phyloP scores from a whole-genome alignment of 2,888 invertebrate genomes.

The Ctena decussata region DNA sequence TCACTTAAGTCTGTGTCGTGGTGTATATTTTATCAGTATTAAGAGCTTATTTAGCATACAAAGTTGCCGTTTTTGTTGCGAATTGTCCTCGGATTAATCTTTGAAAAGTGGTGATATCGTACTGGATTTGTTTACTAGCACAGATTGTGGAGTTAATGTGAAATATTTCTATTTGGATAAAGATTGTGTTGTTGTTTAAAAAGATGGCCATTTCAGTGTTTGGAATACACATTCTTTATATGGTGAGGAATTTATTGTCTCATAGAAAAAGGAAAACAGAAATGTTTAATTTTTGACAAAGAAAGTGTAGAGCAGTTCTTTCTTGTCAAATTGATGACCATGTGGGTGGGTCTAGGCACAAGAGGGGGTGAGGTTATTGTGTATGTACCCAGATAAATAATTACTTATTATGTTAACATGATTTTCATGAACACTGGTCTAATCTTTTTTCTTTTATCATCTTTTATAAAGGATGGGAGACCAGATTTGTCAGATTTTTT shows the following conservation, averaged over 20 bases:
- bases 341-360: no score
- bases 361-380: no score
- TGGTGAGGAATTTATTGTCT: background rate
- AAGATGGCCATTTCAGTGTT: background rate
- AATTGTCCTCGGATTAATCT: background rate
- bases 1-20: slow-evolving; percentile 5
- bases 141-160: slow-evolving; percentile 3
- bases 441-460: no score
- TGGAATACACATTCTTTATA: background rate
- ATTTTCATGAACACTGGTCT: no score
- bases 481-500: no score
- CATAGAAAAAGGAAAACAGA: no score
- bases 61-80: slow-evolving; percentile 14
- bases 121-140: background rate
- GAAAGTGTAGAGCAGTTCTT: no score
- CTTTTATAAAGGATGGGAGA: no score
- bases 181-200: background rate
- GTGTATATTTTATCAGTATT: slow-evolving; percentile 10
- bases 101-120: background rate
- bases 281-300: no score
- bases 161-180: background rate
- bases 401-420: no score
- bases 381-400: no score
- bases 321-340: no score
- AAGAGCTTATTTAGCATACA: slow-evolving; percentile 10